phyloP scores from a whole-genome alignment of 2,797 vertebrate species.

The Ataeniobius toweri region DNA sequence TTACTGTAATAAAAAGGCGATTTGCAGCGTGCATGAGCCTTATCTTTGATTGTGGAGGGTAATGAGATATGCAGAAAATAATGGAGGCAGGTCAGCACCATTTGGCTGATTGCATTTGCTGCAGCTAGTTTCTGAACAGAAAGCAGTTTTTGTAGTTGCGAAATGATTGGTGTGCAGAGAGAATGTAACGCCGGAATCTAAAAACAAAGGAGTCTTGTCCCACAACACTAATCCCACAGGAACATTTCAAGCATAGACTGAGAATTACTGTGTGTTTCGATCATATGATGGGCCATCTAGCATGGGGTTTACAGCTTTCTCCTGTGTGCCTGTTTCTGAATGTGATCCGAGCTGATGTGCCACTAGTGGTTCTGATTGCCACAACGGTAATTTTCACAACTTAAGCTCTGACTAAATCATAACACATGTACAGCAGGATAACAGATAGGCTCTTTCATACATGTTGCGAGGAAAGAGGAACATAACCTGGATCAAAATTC shows the following conservation, averaged over 20 bases:
- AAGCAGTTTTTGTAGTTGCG: slow-evolving; percentile 54
- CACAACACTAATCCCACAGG: slow-evolving; percentile 68
- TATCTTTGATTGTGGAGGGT: slow-evolving; percentile 34
- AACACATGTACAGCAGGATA: slow-evolving; percentile 9
- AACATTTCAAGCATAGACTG: slow-evolving; percentile 57
- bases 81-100: slow-evolving; percentile 38
- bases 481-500: neutral
- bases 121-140: slow-evolving; percentile 29
- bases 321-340: slow-evolving; percentile 39
- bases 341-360: slow-evolving; percentile 31
- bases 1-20: slow-evolving; percentile 40
- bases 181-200: slow-evolving; percentile 54
- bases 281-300: slow-evolving; percentile 69
- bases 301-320: slow-evolving; percentile 45
- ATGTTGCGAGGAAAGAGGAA: neutral
- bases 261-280: slow-evolving; percentile 69
- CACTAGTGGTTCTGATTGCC: slow-evolving; percentile 1
- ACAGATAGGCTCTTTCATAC: slow-evolving; percentile 17
- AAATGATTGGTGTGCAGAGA: slow-evolving; percentile 62
- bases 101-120: slow-evolving; percentile 42
- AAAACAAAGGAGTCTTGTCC: slow-evolving; percentile 74
- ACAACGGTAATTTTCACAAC: slow-evolving; percentile 23
- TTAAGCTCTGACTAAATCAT: slow-evolving; percentile 22
- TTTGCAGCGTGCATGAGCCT: slow-evolving; percentile 9
- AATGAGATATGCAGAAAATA: slow-evolving; percentile 30